Evolutionary conservation across 2,797 vertebrate species (phyloP).

Genomic region (Oreochromis grahami): DNA sequence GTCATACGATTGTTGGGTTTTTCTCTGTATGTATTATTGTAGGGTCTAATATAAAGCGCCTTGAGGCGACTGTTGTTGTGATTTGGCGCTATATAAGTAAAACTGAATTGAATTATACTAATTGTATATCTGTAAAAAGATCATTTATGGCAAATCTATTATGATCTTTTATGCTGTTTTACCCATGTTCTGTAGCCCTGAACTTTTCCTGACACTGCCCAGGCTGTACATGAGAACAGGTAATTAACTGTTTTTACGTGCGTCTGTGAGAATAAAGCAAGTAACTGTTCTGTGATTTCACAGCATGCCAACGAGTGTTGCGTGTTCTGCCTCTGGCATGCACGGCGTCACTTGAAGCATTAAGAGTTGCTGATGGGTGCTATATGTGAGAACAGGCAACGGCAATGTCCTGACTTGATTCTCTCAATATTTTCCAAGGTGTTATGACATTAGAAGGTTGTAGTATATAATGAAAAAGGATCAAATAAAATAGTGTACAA

Average conservation of each 20-base stretch:
- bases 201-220: neutral
- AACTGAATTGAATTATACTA: neutral
- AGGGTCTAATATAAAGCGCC: neutral
- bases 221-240: neutral
- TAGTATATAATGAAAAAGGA: neutral
- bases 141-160: neutral
- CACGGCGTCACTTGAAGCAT: neutral
- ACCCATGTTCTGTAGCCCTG: neutral
- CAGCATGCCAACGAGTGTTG: neutral
- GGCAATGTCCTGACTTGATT: neutral
- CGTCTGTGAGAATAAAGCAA: neutral
- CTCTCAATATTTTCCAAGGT: neutral
- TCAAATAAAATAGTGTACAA: rapidly evolving
- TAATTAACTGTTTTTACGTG: neutral
- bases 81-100: neutral
- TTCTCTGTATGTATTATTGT: neutral
- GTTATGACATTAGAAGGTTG: neutral
- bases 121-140: neutral
- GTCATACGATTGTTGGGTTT: neutral
- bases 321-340: neutral
- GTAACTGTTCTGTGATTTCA: neutral
- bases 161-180: neutral
- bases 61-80: neutral
- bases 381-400: neutral
- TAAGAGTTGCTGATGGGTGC: neutral